Conservation (phyloP, 2,888 invertebrate genomes). For the Plagodis pulveraria region DNA sequence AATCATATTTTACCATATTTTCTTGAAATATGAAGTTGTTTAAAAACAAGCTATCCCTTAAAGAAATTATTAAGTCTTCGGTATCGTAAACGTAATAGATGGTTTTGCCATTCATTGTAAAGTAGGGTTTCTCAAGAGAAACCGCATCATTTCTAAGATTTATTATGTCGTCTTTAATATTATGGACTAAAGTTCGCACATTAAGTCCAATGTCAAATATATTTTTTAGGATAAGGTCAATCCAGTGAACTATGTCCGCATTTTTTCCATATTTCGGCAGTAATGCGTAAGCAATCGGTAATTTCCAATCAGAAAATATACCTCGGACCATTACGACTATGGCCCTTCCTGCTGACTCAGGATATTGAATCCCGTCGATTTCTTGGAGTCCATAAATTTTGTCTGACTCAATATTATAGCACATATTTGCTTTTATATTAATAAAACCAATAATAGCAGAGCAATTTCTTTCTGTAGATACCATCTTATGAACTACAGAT, state of each 20-base stretch:
- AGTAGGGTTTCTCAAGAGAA: constrained; percentile 6
- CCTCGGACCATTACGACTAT: constrained; percentile 39
- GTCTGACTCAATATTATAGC: constrained; percentile 36
- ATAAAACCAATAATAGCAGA: constrained; percentile 33
- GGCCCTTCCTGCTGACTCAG: constrained; percentile 25
- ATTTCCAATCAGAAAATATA: constrained; percentile 38
- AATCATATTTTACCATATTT: constrained; percentile 29
- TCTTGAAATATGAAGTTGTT: constrained; percentile 12
- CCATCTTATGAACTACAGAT: constrained; percentile 35
- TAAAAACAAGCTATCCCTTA: constrained; percentile 5
- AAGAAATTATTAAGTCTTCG: constrained; percentile 30
- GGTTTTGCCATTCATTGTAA: constrained; percentile 15
- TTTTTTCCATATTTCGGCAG: background rate
- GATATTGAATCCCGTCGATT: constrained; percentile 27
- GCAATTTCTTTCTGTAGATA: constrained; percentile 34
- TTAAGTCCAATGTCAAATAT: constrained; percentile 32
- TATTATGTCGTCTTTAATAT: constrained; percentile 6
- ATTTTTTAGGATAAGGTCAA: background rate
- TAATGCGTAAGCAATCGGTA: constrained; percentile 20
- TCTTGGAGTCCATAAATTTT: constrained; percentile 39
- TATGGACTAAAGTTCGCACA: constrained; percentile 36
- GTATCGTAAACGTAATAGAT: constrained; percentile 41
- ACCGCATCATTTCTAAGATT: background rate
- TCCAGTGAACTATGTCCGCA: constrained; percentile 6
- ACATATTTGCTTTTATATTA: constrained; percentile 25